phyloP scores from a whole-genome alignment of 2,113 vertebrate genomes.

The Panthera leo region DNA sequence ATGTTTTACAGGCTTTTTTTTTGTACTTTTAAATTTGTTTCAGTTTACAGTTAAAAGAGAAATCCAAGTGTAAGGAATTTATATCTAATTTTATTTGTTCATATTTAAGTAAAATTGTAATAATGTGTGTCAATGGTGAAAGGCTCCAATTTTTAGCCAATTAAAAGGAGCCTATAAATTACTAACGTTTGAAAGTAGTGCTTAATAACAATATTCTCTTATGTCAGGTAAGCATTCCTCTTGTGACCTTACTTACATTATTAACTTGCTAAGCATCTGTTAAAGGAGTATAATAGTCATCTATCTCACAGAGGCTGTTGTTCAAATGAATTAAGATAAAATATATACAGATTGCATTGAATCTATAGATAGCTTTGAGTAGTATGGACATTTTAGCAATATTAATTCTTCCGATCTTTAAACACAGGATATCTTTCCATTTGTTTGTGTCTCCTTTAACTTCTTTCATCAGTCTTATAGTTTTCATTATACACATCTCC shows the following conservation, averaged over 20 bases:
- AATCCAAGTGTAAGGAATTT: conserved; percentile 25
- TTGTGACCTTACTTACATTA: conserved; percentile 49
- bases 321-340: conserved; percentile 56
- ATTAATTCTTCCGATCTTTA: neutral
- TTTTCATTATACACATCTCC: neutral
- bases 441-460: neutral
- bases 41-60: conserved; percentile 43
- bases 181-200: conserved; percentile 44
- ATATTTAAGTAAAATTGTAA: conserved; percentile 54
- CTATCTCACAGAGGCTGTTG: neutral
- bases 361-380: neutral
- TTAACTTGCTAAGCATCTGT: conserved; percentile 51
- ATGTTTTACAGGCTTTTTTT: neutral
- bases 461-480: neutral
- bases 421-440: neutral
- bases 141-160: neutral
- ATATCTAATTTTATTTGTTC: conserved; percentile 41
- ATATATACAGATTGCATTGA: neutral
- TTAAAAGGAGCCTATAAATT: conserved; percentile 43
- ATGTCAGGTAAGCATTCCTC: conserved; percentile 41
- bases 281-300: conserved; percentile 26
- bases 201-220: conserved; percentile 46
- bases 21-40: conserved; percentile 45
- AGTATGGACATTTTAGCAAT: neutral
- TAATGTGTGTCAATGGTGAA: neutral